Evolutionary conservation across 2,888 invertebrate genomes (phyloP).

Genomic region (Cryptus viduatorius): DNA sequence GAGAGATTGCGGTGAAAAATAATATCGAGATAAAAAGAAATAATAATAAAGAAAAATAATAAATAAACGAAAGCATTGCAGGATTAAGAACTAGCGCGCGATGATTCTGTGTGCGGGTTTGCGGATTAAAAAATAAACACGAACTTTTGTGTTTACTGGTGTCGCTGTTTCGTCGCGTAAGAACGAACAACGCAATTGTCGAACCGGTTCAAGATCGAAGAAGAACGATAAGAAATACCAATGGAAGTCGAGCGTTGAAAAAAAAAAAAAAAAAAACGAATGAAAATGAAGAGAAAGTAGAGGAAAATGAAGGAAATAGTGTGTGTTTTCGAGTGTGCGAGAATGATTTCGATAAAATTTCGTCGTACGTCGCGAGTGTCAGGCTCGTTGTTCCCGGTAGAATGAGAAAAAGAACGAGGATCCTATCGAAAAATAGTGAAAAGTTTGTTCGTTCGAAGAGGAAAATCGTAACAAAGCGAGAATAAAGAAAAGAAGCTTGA

Average conservation of each 20-base stretch:
- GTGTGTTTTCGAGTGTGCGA: not conserved
- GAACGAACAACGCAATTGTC: slow-evolving; percentile 3
- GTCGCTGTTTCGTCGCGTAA: slow-evolving; percentile 25
- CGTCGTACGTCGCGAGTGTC: not conserved
- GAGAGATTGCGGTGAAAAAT: not conserved
- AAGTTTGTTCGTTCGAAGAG: not conserved
- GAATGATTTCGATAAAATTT: slow-evolving; percentile 10
- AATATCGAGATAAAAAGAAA: not conserved
- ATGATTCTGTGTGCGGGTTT: slow-evolving; percentile 13
- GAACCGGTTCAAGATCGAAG: slow-evolving; percentile 11
- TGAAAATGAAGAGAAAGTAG: not conserved
- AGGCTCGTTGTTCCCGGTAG: not conserved
- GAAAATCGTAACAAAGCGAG: not conserved
- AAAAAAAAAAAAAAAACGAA: slow-evolving; percentile 29
- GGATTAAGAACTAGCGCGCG: not conserved
- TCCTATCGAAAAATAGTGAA: not conserved
- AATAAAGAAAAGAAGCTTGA: not conserved
- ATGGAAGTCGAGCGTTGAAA: not conserved
- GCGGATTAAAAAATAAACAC: not conserved
- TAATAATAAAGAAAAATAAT: slow-evolving; percentile 27
- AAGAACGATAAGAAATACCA: not conserved
- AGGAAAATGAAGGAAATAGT: not conserved
- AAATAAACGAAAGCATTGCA: slow-evolving; percentile 6
- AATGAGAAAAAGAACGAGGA: slow-evolving; percentile 33
- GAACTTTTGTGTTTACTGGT: slow-evolving; percentile 3